Evolutionary conservation across 2,888 invertebrate genomes (phyloP).

Genomic region (Drosophila demipolita): DNA sequence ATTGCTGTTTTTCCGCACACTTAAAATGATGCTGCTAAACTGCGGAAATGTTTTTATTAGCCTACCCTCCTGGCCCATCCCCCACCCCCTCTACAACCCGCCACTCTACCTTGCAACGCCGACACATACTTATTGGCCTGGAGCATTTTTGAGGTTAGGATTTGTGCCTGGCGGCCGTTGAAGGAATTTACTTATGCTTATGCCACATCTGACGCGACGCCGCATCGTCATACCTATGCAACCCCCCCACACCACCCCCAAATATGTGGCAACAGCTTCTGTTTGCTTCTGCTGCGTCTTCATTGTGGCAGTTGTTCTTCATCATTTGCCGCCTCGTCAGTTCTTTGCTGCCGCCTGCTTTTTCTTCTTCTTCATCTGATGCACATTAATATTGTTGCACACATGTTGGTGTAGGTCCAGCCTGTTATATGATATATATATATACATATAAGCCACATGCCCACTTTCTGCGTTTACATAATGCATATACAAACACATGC

Average conservation of each 20-base stretch:
- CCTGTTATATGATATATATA: slow-evolving; percentile 45
- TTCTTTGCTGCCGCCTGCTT: slow-evolving; percentile 47
- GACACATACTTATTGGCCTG: slow-evolving; percentile 1
- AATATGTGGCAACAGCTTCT: slow-evolving; percentile 4
- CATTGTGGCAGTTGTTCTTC: slow-evolving; percentile 40
- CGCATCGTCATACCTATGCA: slow-evolving; percentile 6
- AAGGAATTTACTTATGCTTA: slow-evolving; percentile 72
- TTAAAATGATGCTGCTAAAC: slow-evolving; percentile 40
- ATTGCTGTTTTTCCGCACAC: slow-evolving; percentile 59
- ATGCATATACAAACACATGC: slow-evolving; percentile 49
- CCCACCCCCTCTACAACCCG: background rate
- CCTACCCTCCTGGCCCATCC: slow-evolving; percentile 3
- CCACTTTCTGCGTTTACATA: slow-evolving; percentile 60
- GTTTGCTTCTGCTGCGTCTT: slow-evolving; percentile 2
- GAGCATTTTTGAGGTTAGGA: slow-evolving; percentile 25
- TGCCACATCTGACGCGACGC: slow-evolving; percentile 30
- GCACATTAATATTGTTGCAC: slow-evolving; percentile 37
- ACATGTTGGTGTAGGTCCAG: slow-evolving; percentile 75
- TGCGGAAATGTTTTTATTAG: slow-evolving; percentile 55
- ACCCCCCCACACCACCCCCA: background rate
- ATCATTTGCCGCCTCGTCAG: slow-evolving; percentile 25
- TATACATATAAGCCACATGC: slow-evolving; percentile 49
- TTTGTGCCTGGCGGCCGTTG: slow-evolving; percentile 48
- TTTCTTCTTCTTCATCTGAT: slow-evolving; percentile 19
- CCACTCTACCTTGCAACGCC: background rate